Evolutionary conservation across 53 echinoderm and acorn worm species (phyloP).

Genomic region (Paelopatides confundens): DNA sequence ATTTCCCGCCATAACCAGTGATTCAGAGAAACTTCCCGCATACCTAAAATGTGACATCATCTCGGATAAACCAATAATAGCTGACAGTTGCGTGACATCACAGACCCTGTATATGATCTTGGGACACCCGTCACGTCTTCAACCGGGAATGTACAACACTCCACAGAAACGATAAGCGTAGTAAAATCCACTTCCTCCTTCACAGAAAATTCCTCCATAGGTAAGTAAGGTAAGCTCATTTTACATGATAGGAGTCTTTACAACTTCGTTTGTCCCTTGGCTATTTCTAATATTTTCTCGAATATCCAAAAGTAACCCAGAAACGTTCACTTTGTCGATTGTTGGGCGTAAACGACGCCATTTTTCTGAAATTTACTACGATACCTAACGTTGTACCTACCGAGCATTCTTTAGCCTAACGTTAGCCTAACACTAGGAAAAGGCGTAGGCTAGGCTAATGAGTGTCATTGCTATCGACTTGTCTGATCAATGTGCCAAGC

Average conservation of each 20-base stretch:
- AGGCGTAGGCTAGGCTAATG: neutral
- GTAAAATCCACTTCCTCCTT: constrained; percentile 39
- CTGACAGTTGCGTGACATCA: constrained; percentile 9
- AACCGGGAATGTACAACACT: constrained; percentile 37
- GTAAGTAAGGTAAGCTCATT: constrained; percentile 6
- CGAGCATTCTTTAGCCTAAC: constrained; percentile 9
- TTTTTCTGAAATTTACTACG: neutral
- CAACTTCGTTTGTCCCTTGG: neutral
- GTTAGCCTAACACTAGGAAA: neutral
- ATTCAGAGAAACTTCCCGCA: constrained; percentile 48
- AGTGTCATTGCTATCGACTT: neutral
- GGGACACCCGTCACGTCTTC: constrained; percentile 47
- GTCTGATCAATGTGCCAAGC: neutral
- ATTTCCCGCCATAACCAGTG: constrained; percentile 47
- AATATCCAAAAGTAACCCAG: neutral
- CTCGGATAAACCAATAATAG: constrained; percentile 17
- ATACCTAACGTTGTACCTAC: neutral
- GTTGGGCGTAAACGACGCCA: constrained; percentile 35
- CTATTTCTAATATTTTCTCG: neutral
- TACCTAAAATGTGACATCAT: constrained; percentile 48
- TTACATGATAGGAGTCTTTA: neutral
- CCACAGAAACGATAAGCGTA: neutral
- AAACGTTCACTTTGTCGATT: neutral
- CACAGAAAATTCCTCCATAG: constrained; percentile 28
- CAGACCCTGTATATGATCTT: constrained; percentile 37